These are phyloP conservation scores for Anastatus disparis DNA, from an alignment of 1,140 invertebrate genomes.

Conservation along the genomic window DNA sequence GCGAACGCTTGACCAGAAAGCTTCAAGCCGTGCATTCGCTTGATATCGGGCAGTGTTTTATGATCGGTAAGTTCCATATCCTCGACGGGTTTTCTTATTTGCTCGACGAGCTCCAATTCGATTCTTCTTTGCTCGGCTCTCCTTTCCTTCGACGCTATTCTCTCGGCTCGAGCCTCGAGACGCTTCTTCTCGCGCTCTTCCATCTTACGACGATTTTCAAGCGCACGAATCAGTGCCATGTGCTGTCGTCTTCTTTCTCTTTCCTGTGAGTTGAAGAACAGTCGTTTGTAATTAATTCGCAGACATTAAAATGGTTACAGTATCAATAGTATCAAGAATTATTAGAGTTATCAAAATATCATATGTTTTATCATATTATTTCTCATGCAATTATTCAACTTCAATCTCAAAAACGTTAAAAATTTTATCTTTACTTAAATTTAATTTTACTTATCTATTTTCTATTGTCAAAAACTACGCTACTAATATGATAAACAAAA, in stretches of 20 bases:
- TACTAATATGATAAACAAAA: too few species aligned
- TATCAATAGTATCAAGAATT: too few species aligned
- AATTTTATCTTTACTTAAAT: too few species aligned
- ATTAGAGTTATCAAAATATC: too few species aligned
- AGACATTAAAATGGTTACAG: too few species aligned
- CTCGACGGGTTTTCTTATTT: constrained; percentile 89
- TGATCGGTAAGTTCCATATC: constrained; percentile 83
- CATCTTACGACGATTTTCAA: constrained; percentile 86
- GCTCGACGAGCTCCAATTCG: constrained; percentile 85
- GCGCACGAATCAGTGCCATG: constrained; percentile 85
- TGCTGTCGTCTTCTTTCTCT: constrained; percentile 90
- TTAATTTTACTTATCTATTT: too few species aligned
- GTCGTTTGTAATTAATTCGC: too few species aligned
- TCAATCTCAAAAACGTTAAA: too few species aligned
- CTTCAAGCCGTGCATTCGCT: constrained; percentile 83
- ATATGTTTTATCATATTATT: too few species aligned
- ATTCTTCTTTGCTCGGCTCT: constrained; percentile 83
- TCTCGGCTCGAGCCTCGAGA: constrained; percentile 81
- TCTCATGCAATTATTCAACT: too few species aligned
- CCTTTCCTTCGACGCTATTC: constrained; percentile 82
- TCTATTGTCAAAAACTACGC: too few species aligned
- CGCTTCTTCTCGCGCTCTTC: constrained; percentile 90
- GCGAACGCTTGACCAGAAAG: constrained; percentile 89
- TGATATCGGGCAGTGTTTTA: constrained; percentile 78
- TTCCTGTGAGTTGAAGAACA: constrained; percentile 72